Percentiles rank a stretch among this genome's conserved stretches.
Conservation (phyloP, 64 coral and sea anemone species). For the Montipora foliosa region DNA sequence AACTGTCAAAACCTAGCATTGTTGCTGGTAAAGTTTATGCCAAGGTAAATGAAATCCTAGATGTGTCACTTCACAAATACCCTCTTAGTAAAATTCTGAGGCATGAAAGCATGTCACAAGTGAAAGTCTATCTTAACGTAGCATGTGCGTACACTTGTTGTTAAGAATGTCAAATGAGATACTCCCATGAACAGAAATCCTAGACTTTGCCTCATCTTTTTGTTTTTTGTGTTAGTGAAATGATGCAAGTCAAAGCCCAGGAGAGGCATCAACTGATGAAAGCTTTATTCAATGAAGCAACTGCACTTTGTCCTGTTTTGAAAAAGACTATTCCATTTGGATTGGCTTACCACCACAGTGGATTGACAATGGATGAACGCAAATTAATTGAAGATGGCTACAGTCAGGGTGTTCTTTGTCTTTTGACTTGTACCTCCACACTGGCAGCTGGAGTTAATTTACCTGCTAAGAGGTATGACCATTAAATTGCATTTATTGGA, state of each 20-base stretch:
- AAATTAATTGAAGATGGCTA: slow-evolving; percentile 97
- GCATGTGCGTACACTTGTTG: too few species aligned
- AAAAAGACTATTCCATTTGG: slow-evolving; percentile 80
- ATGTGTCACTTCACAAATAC: too few species aligned
- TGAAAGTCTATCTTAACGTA: too few species aligned
- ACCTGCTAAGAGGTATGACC: slow-evolving; percentile 90
- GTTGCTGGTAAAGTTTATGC: slow-evolving; percentile 69
- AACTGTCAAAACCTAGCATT: slow-evolving; percentile 86
- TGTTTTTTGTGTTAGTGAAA: too few species aligned
- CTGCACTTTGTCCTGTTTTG: slow-evolving; percentile 84
- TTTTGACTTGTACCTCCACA: slow-evolving; percentile 97
- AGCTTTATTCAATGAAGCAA: slow-evolving; percentile 80
- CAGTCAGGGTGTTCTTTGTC: slow-evolving; percentile 86
- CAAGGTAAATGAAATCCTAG: slow-evolving; percentile 51
- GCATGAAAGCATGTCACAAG: too few species aligned
- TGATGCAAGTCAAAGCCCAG: slow-evolving; percentile 59
- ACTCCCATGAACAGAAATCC: not conserved
- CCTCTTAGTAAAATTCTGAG: not conserved
- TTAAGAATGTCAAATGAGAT: too few species aligned
- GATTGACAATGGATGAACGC: slow-evolving; percentile 95
- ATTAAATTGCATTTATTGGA: not conserved
- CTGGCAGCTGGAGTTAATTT: slow-evolving; percentile 96
- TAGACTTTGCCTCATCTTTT: not conserved
- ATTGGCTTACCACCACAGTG: slow-evolving; percentile 94
- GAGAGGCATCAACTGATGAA: slow-evolving; percentile 73